Base-by-base conservation (phyloP, 1,140 invertebrate species). In the Anastrepha ludens region DNA sequence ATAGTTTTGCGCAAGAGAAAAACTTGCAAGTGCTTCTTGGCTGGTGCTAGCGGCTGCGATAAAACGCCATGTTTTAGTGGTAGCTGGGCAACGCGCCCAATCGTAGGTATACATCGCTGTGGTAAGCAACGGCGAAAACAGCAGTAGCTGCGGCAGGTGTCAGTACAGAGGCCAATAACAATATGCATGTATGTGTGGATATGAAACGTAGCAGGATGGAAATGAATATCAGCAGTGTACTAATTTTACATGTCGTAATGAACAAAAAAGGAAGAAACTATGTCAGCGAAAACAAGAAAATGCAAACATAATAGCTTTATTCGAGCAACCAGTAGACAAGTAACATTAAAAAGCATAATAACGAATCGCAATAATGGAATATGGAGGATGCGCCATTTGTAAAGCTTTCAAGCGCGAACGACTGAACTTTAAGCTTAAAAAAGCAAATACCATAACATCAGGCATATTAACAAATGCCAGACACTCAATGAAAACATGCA, bases 11-110 rank as follows among this genome's bases (percentile, higher is more conserved):
- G 20, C n/a, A 81, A 29, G 44, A 41, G 44, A 81, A 55, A 62
- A 62, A 62, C 60, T 62, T 15, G 60, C 47, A 20, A 47, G 47
- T 20, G 17, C 2, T 17, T n/a, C 29, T 81, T 29, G 47, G 74
- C 74, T 81, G n/a, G 9, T 15, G 13, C 74, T 55, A 29, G 44
- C n/a, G 20, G 47, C 47, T 41, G 8, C 7, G 5, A 55, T 17
- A 13, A 9, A 29, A 6, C 47, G 47, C 11, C 6, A 74, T 39
- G n/a, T 15, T 50, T 85, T 29, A 85, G 81, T 50, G 50, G 81
- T 67, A 87, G 17, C 86, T 70, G 60, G 62, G 64, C 41, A 70
- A 67, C 44, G 86, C 41, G 86, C 64, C 44, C 64, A 70, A 67
- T 8, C 70, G 13, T 86, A 70, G n/a, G 20, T 86, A 50, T 50